These are phyloP conservation scores for Torymus aiolomorphi DNA, from an alignment of 2,888 invertebrate genomes.

Conservation along the genomic window DNA sequence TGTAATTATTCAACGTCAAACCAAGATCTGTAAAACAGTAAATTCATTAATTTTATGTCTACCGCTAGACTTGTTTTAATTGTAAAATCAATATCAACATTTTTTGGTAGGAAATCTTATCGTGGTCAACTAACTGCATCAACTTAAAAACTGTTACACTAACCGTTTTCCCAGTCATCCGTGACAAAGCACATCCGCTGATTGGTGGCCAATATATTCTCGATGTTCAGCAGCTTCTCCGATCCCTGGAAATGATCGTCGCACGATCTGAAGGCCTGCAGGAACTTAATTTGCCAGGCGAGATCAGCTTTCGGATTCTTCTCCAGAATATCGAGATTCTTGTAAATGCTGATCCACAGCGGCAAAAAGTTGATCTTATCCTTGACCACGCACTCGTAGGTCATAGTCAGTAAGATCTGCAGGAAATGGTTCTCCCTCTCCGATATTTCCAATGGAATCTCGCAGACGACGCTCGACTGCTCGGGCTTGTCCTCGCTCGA, in stretches of 20 bases:
- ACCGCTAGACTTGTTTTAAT: too few species aligned
- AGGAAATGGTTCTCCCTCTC: conserved; percentile 68
- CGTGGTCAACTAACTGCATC: conserved; percentile 14
- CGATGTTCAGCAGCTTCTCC: conserved; percentile 79
- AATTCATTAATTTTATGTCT: conserved; percentile 8
- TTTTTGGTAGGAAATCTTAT: conserved; percentile 1
- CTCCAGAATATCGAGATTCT: conserved; percentile 79
- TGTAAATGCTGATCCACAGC: conserved; percentile 80
- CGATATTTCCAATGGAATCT: conserved; percentile 57
- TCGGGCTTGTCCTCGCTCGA: not conserved
- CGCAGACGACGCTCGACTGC: conserved; percentile 16
- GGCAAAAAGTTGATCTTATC: conserved; percentile 87
- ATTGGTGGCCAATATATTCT: conserved; percentile 80
- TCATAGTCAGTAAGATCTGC: conserved; percentile 76
- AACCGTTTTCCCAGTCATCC: conserved; percentile 78
- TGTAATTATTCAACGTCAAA: not conserved
- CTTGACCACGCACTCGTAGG: conserved; percentile 88
- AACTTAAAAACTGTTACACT: conserved; percentile 18
- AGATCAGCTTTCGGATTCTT: conserved; percentile 78
- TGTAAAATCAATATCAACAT: not conserved
- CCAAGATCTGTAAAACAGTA: conserved; percentile 24
- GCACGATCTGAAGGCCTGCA: conserved; percentile 78
- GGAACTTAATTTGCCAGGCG: conserved; percentile 87
- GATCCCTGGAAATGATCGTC: conserved; percentile 71
- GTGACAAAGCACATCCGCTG: conserved; percentile 78